These are phyloP conservation scores for Sebastes itinus DNA, from an alignment of 2,797 vertebrate genomes.

Conservation along the genomic window DNA sequence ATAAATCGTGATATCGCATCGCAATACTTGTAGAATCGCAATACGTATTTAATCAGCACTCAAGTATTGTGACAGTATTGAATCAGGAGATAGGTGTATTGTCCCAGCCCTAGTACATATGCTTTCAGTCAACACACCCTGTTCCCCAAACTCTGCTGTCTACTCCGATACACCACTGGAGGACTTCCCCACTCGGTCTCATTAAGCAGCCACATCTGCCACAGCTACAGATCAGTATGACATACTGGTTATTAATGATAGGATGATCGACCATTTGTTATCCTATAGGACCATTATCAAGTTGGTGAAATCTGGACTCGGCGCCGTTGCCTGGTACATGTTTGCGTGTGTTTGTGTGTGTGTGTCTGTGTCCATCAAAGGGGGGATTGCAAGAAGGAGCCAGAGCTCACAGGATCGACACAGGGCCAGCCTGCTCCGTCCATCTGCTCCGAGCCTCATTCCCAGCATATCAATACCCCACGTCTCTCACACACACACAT, in stretches of 20 bases:
- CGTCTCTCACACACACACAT: neutral
- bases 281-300: conserved; percentile 48
- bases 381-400: conserved; percentile 58
- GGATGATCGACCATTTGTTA: conserved; percentile 54
- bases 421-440: conserved; percentile 79
- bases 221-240: conserved; percentile 32
- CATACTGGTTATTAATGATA: conserved; percentile 57
- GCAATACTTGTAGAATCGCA: too few relatives aligned
- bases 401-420: conserved; percentile 77
- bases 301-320: conserved; percentile 48
- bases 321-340: conserved; percentile 16
- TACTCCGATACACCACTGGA: conserved; percentile 25
- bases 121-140: neutral
- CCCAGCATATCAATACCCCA: conserved; percentile 77
- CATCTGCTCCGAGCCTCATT: conserved; percentile 81
- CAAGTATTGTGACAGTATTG: too few relatives aligned
- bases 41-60: too few relatives aligned
- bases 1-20: too few relatives aligned
- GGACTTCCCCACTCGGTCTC: conserved; percentile 48
- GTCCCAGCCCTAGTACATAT: neutral
- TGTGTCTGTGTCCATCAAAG: conserved; percentile 63
- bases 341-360: conserved; percentile 19
- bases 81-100: too few relatives aligned
- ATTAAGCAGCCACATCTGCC: conserved; percentile 65
- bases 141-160: conserved; percentile 12